Evolutionary conservation across 2,113 vertebrate genomes (phyloP), one percentile per base, ranked within the genome.

Genomic region (Rhinolophus ferrumequinum): DNA sequence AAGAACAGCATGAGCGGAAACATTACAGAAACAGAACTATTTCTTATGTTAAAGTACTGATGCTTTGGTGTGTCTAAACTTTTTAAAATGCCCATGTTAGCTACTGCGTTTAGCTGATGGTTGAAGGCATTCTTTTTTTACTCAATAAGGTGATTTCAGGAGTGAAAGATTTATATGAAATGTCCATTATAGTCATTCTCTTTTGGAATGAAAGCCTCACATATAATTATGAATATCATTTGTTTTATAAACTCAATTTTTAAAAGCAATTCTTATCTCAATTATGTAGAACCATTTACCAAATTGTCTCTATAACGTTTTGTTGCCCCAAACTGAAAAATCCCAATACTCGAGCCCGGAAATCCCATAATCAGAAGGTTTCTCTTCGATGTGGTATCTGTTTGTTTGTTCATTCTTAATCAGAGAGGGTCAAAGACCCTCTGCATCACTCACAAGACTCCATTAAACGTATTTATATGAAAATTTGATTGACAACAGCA

Each of bases 1-100:
- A 98, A 97, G 97, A 97, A 97, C 88, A 97, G 97, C 96, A 97
- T 0, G 5, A 89, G 95, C 41, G 62, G 95, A 98, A 98, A 97
- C 88, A 73, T 95, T 91, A 86, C 0, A 93, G 94, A 96, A 93
- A 91, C 52, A 88, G 2, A 64, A 96, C 81, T 69, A 81, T 96
- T 97, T 97, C 98, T 95, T 84, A 76, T 88, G 50, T 56, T 47
- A 77, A 98, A 97, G 85, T 28, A 80, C 73, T 89, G 64, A 60
- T n/a, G 54, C 83, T 77, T 38, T 92, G 52, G 72, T 96, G 89
- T 94, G 77, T 84, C 82, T 94, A 72, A 58, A 76, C 14, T 24
- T 70, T 66, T 56, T 44, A 1, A 41, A 93, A 79, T 90, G 50
- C 16, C 76, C 44, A 11, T 35, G 22, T 87, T 93, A 85, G 47